A percentile compares a stretch with the other conserved stretches of the same genome.
Conservation (phyloP, 1,140 invertebrate species). For the Drosophila subobscura region DNA sequence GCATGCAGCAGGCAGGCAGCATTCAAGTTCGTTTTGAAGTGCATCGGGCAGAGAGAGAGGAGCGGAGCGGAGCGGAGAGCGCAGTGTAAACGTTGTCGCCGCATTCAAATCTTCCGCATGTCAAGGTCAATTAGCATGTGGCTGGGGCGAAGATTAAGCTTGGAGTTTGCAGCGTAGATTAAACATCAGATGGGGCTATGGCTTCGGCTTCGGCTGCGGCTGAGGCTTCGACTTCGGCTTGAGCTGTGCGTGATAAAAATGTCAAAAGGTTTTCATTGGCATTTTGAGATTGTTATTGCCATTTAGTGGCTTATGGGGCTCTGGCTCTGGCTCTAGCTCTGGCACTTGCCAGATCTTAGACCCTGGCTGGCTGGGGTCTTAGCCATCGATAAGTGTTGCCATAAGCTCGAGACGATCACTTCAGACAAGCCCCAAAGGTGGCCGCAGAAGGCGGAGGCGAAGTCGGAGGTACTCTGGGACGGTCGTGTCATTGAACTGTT, state of each 20-base stretch:
- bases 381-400: constrained; percentile 68
- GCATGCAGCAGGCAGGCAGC: constrained; percentile 21
- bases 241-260: constrained; percentile 78
- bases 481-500: constrained; percentile 67
- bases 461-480: constrained; percentile 8
- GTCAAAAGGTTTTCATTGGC: constrained; percentile 79
- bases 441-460: constrained; percentile 29
- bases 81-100: constrained; percentile 27
- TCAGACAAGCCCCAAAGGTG: constrained; percentile 23
- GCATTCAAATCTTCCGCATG: constrained; percentile 77
- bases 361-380: constrained; percentile 20
- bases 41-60: constrained; percentile 30
- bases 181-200: constrained; percentile 2
- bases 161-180: constrained; percentile 2
- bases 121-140: constrained; percentile 80
- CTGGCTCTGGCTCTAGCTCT: constrained; percentile 1
- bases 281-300: constrained; percentile 71
- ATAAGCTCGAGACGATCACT: constrained; percentile 56
- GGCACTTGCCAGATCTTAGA: constrained; percentile 3
- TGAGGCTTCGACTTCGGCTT: neutral
- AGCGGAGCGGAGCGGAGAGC: constrained; percentile 2
- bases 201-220: too few species aligned
- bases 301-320: constrained; percentile 51
- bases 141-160: constrained; percentile 12
- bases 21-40: constrained; percentile 63